A percentile compares a stretch with the other conserved stretches of the same genome.
Evolutionary conservation across 2,113 vertebrate species (phyloP).

Genomic region (Condylura cristata): DNA sequence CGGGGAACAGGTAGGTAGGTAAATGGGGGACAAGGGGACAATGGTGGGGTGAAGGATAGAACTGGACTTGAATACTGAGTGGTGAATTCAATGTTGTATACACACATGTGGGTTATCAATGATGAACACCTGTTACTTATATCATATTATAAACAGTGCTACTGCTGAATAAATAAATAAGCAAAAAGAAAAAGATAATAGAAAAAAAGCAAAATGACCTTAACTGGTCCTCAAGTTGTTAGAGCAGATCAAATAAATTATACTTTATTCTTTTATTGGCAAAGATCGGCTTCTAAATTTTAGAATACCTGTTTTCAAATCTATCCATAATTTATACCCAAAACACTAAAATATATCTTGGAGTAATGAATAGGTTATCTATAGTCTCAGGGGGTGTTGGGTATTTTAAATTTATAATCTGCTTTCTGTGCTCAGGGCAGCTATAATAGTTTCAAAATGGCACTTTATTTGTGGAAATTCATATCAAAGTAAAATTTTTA

Average conservation of each 20-base stretch:
- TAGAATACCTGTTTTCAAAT: background rate
- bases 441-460: constrained; percentile 11
- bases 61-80: no score
- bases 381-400: background rate
- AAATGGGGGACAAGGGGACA: no score
- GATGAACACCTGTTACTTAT: no score
- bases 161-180: no score
- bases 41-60: no score
- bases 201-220: background rate
- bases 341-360: background rate
- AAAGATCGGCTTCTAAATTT: background rate
- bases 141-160: no score
- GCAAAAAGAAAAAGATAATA: background rate
- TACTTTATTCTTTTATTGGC: background rate
- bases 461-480: constrained; percentile 1
- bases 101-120: no score
- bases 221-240: background rate
- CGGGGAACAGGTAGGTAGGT: no score
- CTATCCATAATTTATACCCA: background rate
- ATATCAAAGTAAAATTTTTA: background rate
- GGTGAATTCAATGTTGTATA: no score
- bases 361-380: background rate
- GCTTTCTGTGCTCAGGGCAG: background rate
- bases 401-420: background rate
- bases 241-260: background rate